These are phyloP conservation scores for Delichon dasypus DNA, from an alignment of 2,797 vertebrate genomes.

Conservation along the genomic window DNA sequence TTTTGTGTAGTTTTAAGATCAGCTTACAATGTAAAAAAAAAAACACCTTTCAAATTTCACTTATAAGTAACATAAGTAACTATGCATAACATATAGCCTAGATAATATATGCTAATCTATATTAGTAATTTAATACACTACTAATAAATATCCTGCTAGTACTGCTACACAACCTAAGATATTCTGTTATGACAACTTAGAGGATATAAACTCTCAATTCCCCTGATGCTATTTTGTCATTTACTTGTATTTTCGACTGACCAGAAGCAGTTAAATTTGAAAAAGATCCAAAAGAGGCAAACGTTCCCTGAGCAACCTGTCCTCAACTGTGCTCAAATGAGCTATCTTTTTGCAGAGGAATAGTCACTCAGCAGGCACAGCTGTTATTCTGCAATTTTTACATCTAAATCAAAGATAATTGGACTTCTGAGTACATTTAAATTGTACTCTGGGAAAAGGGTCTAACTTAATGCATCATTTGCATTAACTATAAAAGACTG, in stretches of 20 bases:
- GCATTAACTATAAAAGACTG: constrained; percentile 62
- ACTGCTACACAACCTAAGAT: neutral
- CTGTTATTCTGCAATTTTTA: constrained; percentile 72
- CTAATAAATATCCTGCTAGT: neutral
- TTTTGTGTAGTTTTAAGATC: neutral
- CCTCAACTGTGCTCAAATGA: constrained; percentile 34
- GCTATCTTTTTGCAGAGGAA: constrained; percentile 57
- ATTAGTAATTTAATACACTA: neutral
- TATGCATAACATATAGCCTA: neutral
- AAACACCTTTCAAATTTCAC: neutral
- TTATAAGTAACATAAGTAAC: neutral
- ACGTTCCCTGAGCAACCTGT: neutral
- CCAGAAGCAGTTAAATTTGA: constrained; percentile 18
- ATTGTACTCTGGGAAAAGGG: constrained; percentile 70
- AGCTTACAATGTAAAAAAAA: neutral
- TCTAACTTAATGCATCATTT: constrained; percentile 72
- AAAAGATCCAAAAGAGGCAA: constrained; percentile 13
- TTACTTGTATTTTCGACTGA: constrained; percentile 20
- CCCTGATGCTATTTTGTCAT: neutral
- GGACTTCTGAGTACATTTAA: constrained; percentile 74
- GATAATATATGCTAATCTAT: neutral
- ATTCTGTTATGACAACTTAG: neutral
- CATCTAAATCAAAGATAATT: constrained; percentile 77
- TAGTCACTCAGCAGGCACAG: constrained; percentile 67
- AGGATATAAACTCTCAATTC: neutral